A percentile compares a stretch with the other conserved stretches of the same genome.
These are phyloP conservation scores for Bilobella aurantiaca DNA, from an alignment of 1,140 invertebrate genomes.

Conservation along the genomic window DNA sequence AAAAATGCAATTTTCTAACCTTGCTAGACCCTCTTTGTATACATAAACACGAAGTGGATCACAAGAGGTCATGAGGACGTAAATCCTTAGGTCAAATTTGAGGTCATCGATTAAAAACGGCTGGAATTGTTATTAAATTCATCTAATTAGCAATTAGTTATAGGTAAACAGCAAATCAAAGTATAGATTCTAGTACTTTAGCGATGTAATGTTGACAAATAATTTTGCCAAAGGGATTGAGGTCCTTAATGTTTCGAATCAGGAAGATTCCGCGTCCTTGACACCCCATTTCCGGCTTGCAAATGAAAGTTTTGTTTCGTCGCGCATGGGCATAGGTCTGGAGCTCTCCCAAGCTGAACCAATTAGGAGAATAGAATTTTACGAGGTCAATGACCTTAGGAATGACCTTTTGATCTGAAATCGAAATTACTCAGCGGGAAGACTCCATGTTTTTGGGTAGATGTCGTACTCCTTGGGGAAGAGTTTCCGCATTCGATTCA, in stretches of 20 bases:
- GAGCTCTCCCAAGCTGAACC: conserved; percentile 18
- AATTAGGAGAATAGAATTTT: not conserved
- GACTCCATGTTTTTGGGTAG: conserved; percentile 83
- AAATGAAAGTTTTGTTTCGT: conserved; percentile 67
- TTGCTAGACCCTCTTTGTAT: conserved; percentile 87
- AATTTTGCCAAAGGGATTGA: conserved; percentile 65
- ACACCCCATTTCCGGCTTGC: conserved; percentile 77
- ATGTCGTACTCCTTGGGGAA: conserved; percentile 83
- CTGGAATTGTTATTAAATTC: conserved; percentile 36
- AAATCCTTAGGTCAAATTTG: conserved; percentile 94
- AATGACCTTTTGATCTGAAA: conserved; percentile 3
- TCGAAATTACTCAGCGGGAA: conserved; percentile 70
- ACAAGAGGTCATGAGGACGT: conserved; percentile 87
- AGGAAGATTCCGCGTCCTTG: conserved; percentile 78
- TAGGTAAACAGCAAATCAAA: not conserved
- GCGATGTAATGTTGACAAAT: conserved; percentile 71
- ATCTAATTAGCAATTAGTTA: not conserved
- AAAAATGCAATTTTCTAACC: conserved; percentile 42
- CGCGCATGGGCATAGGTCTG: conserved; percentile 45
- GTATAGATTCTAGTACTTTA: conserved; percentile 46
- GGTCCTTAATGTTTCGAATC: conserved; percentile 66
- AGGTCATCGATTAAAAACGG: conserved; percentile 87
- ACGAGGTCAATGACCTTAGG: not conserved
- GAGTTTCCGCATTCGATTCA: conserved; percentile 72
- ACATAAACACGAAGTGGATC: conserved; percentile 87